These are phyloP conservation scores for Limanda limanda DNA, from an alignment of 2,113 vertebrate genomes.

Conservation along the genomic window DNA sequence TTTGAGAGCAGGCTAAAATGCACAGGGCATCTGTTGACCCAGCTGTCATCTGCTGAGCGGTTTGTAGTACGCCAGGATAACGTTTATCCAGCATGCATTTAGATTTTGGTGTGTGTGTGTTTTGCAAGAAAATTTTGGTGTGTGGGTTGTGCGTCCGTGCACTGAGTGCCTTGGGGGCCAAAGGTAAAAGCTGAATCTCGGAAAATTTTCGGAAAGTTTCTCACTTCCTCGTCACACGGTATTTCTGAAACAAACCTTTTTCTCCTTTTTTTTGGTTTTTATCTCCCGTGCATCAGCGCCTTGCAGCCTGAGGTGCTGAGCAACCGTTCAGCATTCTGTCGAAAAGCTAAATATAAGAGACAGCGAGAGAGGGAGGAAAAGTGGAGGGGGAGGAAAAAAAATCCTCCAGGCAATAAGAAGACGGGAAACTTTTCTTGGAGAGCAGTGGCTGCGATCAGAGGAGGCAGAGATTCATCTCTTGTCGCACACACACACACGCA, in stretches of 20 bases:
- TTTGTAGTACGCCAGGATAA: constrained; percentile 65
- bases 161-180: constrained; percentile 16
- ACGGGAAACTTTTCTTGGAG: constrained; percentile 62
- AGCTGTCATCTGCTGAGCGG: constrained; percentile 73
- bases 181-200: constrained; percentile 4
- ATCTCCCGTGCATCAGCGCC: constrained; percentile 15
- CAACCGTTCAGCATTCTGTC: constrained; percentile 46
- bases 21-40: constrained; percentile 78
- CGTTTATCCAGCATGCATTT: constrained; percentile 67
- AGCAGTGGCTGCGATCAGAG: constrained; percentile 23
- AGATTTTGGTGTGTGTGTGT: constrained; percentile 24
- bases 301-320: constrained; percentile 52
- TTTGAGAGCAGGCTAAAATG: constrained; percentile 52
- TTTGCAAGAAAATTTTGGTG: not conserved
- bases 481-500: constrained; percentile 1
- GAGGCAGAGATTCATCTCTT: constrained; percentile 9
- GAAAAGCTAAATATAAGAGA: constrained; percentile 47
- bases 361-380: constrained; percentile 24
- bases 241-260: constrained; percentile 24
- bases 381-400: not conserved
- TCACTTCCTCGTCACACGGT: not conserved
- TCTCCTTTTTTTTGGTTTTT: not conserved
- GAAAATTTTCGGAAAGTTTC: constrained; percentile 26
- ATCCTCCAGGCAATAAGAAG: constrained; percentile 50
- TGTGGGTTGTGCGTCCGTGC: constrained; percentile 13